Base-by-base conservation (phyloP, 2,797 vertebrate genomes). In the Acanthurus leucopareius region DNA sequence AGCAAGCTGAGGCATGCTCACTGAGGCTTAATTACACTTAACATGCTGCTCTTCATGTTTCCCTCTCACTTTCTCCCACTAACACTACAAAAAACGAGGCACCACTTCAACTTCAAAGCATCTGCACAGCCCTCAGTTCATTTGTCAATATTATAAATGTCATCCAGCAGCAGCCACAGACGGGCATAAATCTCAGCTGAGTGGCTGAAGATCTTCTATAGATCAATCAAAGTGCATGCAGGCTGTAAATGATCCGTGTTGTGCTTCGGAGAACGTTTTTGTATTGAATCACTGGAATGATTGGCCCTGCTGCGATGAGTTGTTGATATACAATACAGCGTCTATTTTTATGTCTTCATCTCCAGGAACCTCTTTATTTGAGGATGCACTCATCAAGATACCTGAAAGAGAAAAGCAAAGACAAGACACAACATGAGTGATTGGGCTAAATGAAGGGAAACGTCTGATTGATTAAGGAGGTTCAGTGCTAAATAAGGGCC, bases 1-100 rank as follows among this genome's bases (percentile, higher is more conserved):
- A 56, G 79, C 85, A 82, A 66, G 89, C 64, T 13, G 74, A 65
- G 75, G 60, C 89, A 85, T 66, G 84, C 70, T 75, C 71, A 85
- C 45, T 10, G 44, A 56, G 66, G 56, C 53, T 80, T 82, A 80
- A 91, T 88, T 83, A 75, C 71, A 75, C 22, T 47, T 47, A 38
- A 51, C 69, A 38, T 20, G 47, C 45, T 69, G 71, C 40, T 71
- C 57, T 75, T 80, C 66, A 25, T 54, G 62, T 71, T 66, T 64
- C 35, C 35, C 45, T 53, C 20, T 61, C 45, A 42, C 42, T 57
- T 32, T 52, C 57, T 59, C 17, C 35, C 10, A 54, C 67, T 32
- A 7, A 45, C n/a, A 62, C 42, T 56, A 56, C 73, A 83, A 69
- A 74, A 47, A 32, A 57, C 10, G 16, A 75, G 59, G 45, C 58